Base-by-base conservation (phyloP, 2,797 vertebrate species). In the Onychomys torridus region DNA sequence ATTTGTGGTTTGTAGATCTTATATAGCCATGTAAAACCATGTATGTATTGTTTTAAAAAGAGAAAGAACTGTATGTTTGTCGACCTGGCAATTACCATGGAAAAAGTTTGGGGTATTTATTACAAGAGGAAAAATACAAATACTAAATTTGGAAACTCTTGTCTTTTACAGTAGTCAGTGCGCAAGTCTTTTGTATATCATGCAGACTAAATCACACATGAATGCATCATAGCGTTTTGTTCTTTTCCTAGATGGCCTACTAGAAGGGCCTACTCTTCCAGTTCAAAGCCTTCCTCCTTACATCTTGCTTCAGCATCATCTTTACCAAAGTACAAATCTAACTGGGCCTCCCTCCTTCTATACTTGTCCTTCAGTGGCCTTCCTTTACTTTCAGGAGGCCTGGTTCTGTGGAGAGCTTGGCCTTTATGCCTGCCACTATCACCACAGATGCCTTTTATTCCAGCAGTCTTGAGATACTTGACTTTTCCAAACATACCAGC, bases 111-210 rank as follows among this genome's bases (percentile, higher is more conserved):
- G 10, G 21, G 55, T 81, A 59, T 37, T 81, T 57, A 78, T 73
- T 40, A 73, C 71, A 89, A 49, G 43, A 84, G 76, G 29, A 46
- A 83, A 96, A 76, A 86, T 77, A 1, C 34, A 93, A 93, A 91
- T 61, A 17, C 81, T 85, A 73, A n/a, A 71, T 85, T 81, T 93
- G 76, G 71, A 63, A 93, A 89, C 78, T 61, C 32, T 92, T 96
- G 43, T 83, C 93, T 94, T 96, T 79, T 78, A 91, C 49, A 57
- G 40, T 63, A 77, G 55, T 67, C 40, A 52, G 34, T 43, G 27
- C 82, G 82, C 73, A 92, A 92, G 77, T 82, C 75, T 92, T 89
- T 91, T 87, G 17, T 90, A 32, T 8, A 19, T 12, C 89, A 82
- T 43, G 77, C 12, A 71, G 71, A 89, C 46, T 71, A 84, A 85